Conservation (phyloP, 2,888 invertebrate genomes). For the Psylliodes chrysocephalus region DNA sequence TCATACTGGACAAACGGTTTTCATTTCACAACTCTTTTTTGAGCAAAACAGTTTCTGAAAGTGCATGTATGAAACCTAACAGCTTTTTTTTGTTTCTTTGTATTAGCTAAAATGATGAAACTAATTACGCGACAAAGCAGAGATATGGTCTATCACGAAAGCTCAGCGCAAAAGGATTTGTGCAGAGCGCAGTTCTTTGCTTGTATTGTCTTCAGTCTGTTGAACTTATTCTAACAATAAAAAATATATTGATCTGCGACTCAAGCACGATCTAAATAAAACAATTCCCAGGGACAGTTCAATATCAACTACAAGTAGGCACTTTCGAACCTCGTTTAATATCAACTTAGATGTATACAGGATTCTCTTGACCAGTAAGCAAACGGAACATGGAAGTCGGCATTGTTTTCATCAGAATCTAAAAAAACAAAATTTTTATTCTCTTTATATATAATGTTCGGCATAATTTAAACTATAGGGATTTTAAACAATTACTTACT, state of each 20-base stretch:
- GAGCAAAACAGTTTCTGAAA: slow-evolving; percentile 28
- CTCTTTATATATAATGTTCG: not conserved
- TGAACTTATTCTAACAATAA: slow-evolving; percentile 61
- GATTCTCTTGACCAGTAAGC: slow-evolving; percentile 98
- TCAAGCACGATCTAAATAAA: slow-evolving; percentile 61
- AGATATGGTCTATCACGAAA: slow-evolving; percentile 64
- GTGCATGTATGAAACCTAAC: slow-evolving; percentile 13
- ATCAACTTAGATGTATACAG: slow-evolving; percentile 90
- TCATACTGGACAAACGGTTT: slow-evolving; percentile 16
- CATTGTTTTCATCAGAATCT: slow-evolving; percentile 99
- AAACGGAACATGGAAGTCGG: slow-evolving; percentile 99
- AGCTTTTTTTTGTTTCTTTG: slow-evolving; percentile 20
- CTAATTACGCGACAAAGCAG: slow-evolving; percentile 60
- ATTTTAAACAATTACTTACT: slow-evolving; percentile 71
- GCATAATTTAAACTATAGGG: not conserved
- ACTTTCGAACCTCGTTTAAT: slow-evolving; percentile 67
- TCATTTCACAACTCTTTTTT: slow-evolving; percentile 29
- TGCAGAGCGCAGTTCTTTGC: slow-evolving; percentile 61
- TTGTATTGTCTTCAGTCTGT: slow-evolving; percentile 65
- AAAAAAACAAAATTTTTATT: slow-evolving; percentile 58
- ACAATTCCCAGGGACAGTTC: slow-evolving; percentile 61
- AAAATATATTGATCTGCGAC: slow-evolving; percentile 64
- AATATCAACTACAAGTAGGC: slow-evolving; percentile 69
- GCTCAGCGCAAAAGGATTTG: slow-evolving; percentile 57
- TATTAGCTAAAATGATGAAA: slow-evolving; percentile 38